Evolutionary conservation across 2,113 vertebrate species (phyloP).

Genomic region (Myotis davidii): DNA sequence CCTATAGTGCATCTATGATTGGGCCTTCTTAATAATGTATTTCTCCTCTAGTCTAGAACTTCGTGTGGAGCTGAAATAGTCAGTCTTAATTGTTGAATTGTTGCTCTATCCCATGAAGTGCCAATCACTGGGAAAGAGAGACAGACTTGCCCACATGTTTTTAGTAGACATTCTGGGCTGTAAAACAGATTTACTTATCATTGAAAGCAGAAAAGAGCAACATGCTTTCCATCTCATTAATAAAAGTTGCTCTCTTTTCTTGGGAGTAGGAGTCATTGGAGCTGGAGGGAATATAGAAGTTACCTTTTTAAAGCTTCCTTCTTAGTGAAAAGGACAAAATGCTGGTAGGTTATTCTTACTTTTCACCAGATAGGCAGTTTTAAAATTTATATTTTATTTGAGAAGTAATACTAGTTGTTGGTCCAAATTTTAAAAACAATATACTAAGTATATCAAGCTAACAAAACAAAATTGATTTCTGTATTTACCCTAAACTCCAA

Average conservation of each 20-base stretch:
- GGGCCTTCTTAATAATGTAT: background rate
- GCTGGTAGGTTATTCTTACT: background rate
- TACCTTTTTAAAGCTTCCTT: background rate
- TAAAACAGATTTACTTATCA: background rate
- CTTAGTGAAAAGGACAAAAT: background rate
- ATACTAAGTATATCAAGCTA: background rate
- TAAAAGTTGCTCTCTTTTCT: background rate
- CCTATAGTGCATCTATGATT: background rate
- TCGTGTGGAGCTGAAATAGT: background rate
- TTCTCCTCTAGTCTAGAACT: background rate
- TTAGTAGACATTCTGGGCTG: background rate
- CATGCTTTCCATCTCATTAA: background rate
- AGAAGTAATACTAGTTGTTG: background rate
- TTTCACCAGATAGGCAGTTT: slow-evolving; percentile 16
- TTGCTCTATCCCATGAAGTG: background rate
- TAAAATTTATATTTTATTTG: slow-evolving; percentile 27
- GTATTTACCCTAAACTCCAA: background rate
- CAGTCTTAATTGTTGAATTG: slow-evolving; percentile 10
- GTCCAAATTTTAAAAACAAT: background rate
- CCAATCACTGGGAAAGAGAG: background rate
- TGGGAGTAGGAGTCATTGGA: background rate
- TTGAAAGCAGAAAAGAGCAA: slow-evolving; percentile 14
- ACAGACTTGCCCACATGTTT: background rate
- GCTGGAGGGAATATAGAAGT: background rate
- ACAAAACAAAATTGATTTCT: background rate